These are phyloP conservation scores for Drosophila erecta DNA, from an alignment of 1,140 invertebrate species.

Conservation along the genomic window DNA sequence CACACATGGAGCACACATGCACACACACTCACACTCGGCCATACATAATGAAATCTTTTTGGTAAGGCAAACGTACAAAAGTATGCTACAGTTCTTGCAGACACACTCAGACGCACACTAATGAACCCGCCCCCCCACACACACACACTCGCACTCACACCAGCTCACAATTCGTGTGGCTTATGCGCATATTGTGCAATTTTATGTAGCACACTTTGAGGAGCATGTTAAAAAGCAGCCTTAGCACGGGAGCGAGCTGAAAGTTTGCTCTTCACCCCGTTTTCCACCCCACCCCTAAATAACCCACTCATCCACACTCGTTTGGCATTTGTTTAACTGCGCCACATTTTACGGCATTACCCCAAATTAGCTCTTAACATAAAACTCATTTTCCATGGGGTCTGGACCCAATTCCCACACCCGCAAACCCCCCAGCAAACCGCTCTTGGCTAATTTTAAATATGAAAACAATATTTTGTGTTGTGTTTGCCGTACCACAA, in stretches of 20 bases:
- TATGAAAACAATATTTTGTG: constrained; percentile 39
- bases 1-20: background rate
- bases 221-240: constrained; percentile 60
- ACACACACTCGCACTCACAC: constrained; percentile 7
- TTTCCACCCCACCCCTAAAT: background rate
- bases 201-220: constrained; percentile 74
- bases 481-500: constrained; percentile 43
- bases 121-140: constrained; percentile 19
- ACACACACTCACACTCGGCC: constrained; percentile 12
- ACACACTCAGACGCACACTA: constrained; percentile 38
- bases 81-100: constrained; percentile 65
- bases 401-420: constrained; percentile 7
- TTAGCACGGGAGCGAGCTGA: constrained; percentile 37
- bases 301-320: constrained; percentile 11
- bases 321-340: constrained; percentile 70
- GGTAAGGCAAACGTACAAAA: constrained; percentile 53
- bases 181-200: constrained; percentile 66
- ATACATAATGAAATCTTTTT: constrained; percentile 60
- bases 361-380: constrained; percentile 82
- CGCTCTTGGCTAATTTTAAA: constrained; percentile 33
- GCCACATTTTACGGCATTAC: constrained; percentile 80
- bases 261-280: constrained; percentile 38
- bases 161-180: constrained; percentile 31
- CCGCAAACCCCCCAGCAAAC: constrained; percentile 1
- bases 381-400: constrained; percentile 70